These are phyloP conservation scores for Automeris io DNA, from an alignment of 2,888 invertebrate species.

Conservation along the genomic window DNA sequence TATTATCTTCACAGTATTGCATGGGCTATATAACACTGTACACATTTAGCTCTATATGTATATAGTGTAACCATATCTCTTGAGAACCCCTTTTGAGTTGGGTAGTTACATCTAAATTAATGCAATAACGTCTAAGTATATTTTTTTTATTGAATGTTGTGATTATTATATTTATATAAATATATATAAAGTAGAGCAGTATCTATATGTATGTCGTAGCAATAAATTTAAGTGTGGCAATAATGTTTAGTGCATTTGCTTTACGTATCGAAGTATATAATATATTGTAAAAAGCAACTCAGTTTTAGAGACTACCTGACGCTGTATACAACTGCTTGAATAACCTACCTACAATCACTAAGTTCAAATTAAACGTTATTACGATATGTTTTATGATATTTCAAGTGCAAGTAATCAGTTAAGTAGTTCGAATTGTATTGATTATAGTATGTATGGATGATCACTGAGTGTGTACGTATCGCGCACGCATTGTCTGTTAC, in stretches of 20 bases:
- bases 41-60: conserved; percentile 42
- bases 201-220: conserved; percentile 70
- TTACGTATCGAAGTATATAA: conserved; percentile 45
- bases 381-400: conserved; percentile 64
- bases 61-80: conserved; percentile 30
- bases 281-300: conserved; percentile 42
- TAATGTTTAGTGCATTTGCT: conserved; percentile 70
- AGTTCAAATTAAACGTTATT: conserved; percentile 66
- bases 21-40: conserved; percentile 50
- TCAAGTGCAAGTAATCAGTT: conserved; percentile 51
- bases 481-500: conserved; percentile 14
- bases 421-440: conserved; percentile 47
- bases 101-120: conserved; percentile 45
- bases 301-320: conserved; percentile 35
- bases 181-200: conserved; percentile 58
- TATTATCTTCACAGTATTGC: conserved; percentile 35
- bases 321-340: conserved; percentile 72
- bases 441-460: conserved; percentile 40
- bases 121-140: conserved; percentile 67
- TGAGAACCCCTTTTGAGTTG: conserved; percentile 46
- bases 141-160: conserved; percentile 72
- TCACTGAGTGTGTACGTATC: conserved; percentile 20
- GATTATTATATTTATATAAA: conserved; percentile 65
- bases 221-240: conserved; percentile 74
- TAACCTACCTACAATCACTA: conserved; percentile 56